These are phyloP conservation scores for Aptenodytes patagonicus DNA, from an alignment of 2,113 vertebrate genomes.

Conservation along the genomic window DNA sequence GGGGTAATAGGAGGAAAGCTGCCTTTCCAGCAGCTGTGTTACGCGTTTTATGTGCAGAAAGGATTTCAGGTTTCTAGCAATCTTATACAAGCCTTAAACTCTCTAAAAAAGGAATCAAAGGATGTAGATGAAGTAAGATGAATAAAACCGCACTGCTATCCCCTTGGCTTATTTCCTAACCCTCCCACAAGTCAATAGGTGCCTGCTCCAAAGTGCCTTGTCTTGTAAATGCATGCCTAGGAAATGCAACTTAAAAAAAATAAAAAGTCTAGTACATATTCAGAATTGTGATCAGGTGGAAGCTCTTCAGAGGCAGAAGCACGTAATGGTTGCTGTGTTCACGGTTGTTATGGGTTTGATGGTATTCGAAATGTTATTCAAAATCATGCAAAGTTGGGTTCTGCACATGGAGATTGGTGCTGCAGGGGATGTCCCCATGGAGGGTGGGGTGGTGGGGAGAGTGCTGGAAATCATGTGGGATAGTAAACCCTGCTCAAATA, in stretches of 20 bases:
- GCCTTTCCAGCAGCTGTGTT: background rate
- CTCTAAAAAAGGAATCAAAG: background rate
- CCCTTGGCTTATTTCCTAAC: conserved; percentile 10
- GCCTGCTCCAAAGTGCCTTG: background rate
- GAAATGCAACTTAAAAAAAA: background rate
- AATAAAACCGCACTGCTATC: background rate
- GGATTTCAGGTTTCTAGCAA: background rate
- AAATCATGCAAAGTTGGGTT: background rate
- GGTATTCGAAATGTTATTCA: background rate
- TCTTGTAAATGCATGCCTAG: conserved; percentile 31
- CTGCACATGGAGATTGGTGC: background rate
- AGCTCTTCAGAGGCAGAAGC: background rate
- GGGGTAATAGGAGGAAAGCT: background rate
- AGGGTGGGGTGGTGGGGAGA: background rate
- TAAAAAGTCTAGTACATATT: background rate
- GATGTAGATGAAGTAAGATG: background rate
- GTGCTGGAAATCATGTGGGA: background rate
- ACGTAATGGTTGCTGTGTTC: accelerated
- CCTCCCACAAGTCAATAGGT: background rate
- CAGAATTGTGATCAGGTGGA: background rate
- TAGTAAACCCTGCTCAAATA: background rate
- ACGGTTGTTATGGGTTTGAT: accelerated
- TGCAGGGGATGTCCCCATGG: background rate
- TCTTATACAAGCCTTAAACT: background rate
- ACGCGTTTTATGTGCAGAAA: background rate